Evolutionary conservation across 2,113 vertebrate genomes (phyloP), one percentile per base, ranked within the genome.

Genomic region (Sialia sialis): DNA sequence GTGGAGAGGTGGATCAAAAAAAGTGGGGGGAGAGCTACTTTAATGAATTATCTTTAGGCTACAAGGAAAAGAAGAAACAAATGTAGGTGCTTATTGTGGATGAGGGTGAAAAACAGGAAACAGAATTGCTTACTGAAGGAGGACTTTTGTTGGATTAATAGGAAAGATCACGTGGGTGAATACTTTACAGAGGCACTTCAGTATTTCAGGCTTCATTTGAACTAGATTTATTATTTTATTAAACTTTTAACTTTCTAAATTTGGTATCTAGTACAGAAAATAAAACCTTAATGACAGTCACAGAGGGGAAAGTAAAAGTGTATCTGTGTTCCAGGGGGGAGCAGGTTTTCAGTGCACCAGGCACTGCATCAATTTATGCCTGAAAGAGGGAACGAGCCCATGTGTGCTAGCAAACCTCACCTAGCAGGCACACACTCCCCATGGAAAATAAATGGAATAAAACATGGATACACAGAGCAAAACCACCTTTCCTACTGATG

Each of bases 41-140:
- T 98, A 98, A 98, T 98, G 98, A 98, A 98, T 98, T 98, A 97
- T 98, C 97, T 98, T 96, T 95, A 95, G 97, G 93, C 97, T 93
- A 93, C 75, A 94, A 97, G 95, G 74, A 95, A 94, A 88, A 96
- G 90, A 95, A 94, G 96, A 97, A 98, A 96, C 95, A 93, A 91
- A 94, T 84, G 93, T 92, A 94, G 89, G 91, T 84, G 79, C 95
- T 94, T 84, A 95, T 94, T 93, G 89, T 87, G 86, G 93, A 79
- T 60, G 93, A 93, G 88, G 36, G 74, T 51, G 54, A 48, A 94
- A 96, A 96, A 87, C 69, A 59, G 84, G 18, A 23, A 72, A 46
- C 84, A 89, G 85, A 91, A 89, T 86, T 88, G 94, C 96, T 97
- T 95, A 93, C 95, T 85, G 96, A 85, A 95, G 19, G 62, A 92